Base-by-base conservation (phyloP, 1,140 invertebrate genomes). In the Ceratitis capitata region DNA sequence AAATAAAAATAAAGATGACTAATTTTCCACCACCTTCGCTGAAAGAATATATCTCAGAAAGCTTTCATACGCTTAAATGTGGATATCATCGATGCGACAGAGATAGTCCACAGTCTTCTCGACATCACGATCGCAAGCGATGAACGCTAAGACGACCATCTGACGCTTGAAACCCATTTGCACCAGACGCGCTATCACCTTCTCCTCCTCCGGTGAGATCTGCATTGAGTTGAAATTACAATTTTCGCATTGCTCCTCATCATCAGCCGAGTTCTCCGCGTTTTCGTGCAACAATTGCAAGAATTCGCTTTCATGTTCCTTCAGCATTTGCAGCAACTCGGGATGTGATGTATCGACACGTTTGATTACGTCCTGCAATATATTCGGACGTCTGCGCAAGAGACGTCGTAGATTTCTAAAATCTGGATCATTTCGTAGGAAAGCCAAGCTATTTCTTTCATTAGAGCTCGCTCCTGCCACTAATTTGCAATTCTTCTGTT, bases 71-170 rank as follows among this genome's bases (percentile, higher is more conserved):
- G 5, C 5, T 78, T 47, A 78, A 47, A 45, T 78, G 19, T 78
- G 69, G 23, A 45, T 12, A n/a, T 78, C 69, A 45, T 32, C 86
- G 56, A 90, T 86, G 4, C 88, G 87, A 61, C 91, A 88, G 0
- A 91, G 86, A 26, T 90, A 85, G 35, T 90, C 87, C 6, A 90
- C 90, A 7, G 90, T 83, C n/a, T 88, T 74, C 49, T 89, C 89
- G 64, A 91, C 90, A 45, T 91, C 87, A 84, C 87, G 90, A 26
- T 90, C 87, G 58, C 90, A 91, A n/a, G 88, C 89, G 47, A 91
- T 32, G 35, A 89, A 91, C 9, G 88, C 86, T 78, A 89, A 88
- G 26, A 91, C 45, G 16, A 88, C 89, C 7, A 86, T 45, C 0
- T 87, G 83, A 0, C 89, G 88, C 1, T 87, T 85, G 45, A 91